Evolutionary conservation across 2,888 invertebrate species (phyloP), one percentile per base, ranked within the genome.

Genomic region (Isoperla grammatica): DNA sequence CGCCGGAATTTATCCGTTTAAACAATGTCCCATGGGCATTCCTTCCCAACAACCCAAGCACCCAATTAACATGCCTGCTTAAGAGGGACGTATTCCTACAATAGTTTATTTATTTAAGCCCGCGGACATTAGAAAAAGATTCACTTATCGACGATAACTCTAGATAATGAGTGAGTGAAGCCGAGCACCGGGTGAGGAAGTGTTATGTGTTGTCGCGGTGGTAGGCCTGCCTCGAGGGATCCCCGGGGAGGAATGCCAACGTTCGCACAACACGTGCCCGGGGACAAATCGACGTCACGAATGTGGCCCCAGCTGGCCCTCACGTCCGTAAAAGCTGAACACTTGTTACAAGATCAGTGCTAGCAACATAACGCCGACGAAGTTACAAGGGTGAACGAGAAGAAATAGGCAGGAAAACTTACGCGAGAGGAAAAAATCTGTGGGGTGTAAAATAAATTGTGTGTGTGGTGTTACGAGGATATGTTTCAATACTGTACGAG

Each of bases 251-350:
- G 37, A 17, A 12, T 39, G 20, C 37, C 39, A 39, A 13, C 37
- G 37, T 12, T 4, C 53, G 39, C 17, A 13, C 19, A 45, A 45
- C 53, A 37, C 37, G 53, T 53, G 53, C 17, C 45, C 19, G 39
- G 53, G 59, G 53, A 59, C 59, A 59, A 59, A 59, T 59, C 19
- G 59, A 23, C 53, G 59, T 59, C 59, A 59, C 59, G 59, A 53
- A 23, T 43, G 59, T 48, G 40, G 53, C 35, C 43, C 59, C 59
- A 35, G 39, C 37, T 37, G 49, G 35, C 22, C 37, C 53, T 13
- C 50, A 35, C 15, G 15, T 37, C 53, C 37, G 37, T 49, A 45
- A 45, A 45, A 49, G 37, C 53, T 37, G 37, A 35, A 53, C 37
- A 37, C 53, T 53, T 53, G 53, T 53, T 53, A 53, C 19, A 20